Evolutionary conservation across 2,113 vertebrate species (phyloP).

Genomic region (Microcebus lehilahytsara): DNA sequence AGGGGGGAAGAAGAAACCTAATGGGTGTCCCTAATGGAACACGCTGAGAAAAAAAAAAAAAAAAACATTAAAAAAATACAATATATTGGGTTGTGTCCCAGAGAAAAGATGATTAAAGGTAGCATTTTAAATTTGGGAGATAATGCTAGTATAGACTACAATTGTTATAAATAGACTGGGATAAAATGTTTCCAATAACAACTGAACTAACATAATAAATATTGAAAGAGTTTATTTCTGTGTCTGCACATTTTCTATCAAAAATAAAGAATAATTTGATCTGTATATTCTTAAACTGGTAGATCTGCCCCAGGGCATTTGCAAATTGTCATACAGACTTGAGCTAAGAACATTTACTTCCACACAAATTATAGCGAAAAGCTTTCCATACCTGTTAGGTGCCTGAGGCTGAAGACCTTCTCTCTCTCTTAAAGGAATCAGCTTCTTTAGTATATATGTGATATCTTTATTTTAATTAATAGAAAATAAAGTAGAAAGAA

Average conservation of each 20-base stretch:
- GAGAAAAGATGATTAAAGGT: neutral
- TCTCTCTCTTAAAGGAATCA: neutral
- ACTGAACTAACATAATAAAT: neutral
- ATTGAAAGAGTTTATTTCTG: neutral
- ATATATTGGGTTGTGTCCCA: neutral
- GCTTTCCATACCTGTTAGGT: neutral
- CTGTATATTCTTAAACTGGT: neutral
- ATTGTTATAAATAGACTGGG: neutral
- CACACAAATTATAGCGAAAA: neutral
- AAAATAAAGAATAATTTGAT: conserved; percentile 15
- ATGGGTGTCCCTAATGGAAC: too few relatives aligned
- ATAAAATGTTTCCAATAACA: neutral
- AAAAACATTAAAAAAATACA: neutral
- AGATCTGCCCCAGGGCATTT: too few relatives aligned
- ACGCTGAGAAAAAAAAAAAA: too few relatives aligned
- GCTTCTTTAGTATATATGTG: neutral
- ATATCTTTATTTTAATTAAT: conserved; percentile 3
- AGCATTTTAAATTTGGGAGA: neutral
- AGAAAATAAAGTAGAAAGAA: neutral
- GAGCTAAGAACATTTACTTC: neutral
- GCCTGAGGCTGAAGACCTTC: neutral
- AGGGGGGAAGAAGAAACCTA: too few relatives aligned
- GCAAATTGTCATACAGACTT: neutral
- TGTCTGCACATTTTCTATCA: neutral
- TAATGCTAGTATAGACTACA: neutral